Evolutionary conservation across 2,888 invertebrate species (phyloP).

Genomic region (Patella caerulea): DNA sequence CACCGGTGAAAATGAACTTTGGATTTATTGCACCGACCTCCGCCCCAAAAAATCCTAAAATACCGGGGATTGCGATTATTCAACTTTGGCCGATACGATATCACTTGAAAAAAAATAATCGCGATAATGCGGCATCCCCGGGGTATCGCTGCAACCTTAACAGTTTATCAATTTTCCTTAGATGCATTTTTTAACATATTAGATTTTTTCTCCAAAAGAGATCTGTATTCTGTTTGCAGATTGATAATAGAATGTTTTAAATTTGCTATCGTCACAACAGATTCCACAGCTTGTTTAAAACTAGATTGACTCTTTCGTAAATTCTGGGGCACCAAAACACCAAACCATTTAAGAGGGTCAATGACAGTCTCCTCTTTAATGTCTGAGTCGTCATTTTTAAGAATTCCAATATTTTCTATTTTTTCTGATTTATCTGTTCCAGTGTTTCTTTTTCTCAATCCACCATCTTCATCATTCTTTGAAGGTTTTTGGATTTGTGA

Average conservation of each 20-base stretch:
- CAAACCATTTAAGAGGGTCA: conserved; percentile 89
- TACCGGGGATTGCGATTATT: too few relatives aligned
- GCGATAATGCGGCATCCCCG: too few relatives aligned
- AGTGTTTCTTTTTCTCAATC: conserved; percentile 30
- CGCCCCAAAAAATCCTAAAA: too few relatives aligned
- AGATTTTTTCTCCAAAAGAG: conserved; percentile 9
- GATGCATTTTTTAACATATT: not conserved
- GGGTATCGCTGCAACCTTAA: too few relatives aligned
- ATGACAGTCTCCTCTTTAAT: conserved; percentile 12
- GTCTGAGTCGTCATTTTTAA: conserved; percentile 19
- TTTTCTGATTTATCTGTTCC: conserved; percentile 15
- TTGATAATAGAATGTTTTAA: conserved; percentile 11
- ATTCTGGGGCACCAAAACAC: conserved; percentile 85
- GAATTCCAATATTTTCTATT: conserved; percentile 19
- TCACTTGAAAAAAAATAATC: too few relatives aligned
- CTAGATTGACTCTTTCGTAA: conserved; percentile 82
- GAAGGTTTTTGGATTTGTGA: conserved; percentile 7
- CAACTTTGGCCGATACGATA: too few relatives aligned
- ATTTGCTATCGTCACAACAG: conserved; percentile 42
- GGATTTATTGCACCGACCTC: too few relatives aligned
- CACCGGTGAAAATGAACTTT: too few relatives aligned
- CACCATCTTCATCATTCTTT: conserved; percentile 9
- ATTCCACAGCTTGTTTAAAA: conserved; percentile 76
- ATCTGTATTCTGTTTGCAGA: conserved; percentile 5
- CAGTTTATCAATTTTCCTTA: too few relatives aligned